These are phyloP conservation scores for Magallana nippona DNA, from an alignment of 2,888 invertebrate genomes.

Conservation along the genomic window DNA sequence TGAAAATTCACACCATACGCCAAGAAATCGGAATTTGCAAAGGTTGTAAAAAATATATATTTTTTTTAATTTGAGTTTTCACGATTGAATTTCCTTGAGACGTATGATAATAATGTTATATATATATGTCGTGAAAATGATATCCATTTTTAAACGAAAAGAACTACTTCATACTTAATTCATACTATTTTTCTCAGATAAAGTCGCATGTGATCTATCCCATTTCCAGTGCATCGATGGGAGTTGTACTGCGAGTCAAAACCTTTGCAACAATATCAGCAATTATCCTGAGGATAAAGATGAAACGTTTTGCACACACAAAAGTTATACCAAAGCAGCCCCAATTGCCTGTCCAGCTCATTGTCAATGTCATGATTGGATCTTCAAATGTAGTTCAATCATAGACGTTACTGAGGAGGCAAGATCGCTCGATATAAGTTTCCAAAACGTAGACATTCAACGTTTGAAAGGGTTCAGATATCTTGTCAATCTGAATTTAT, in stretches of 20 bases:
- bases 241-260: background rate
- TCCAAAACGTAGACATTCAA: background rate
- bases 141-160: too few relatives aligned
- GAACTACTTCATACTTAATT: background rate
- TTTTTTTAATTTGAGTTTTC: background rate
- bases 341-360: background rate
- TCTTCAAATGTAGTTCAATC: background rate
- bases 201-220: background rate
- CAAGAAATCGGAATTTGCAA: conserved; percentile 11
- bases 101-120: too few relatives aligned
- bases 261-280: conserved; percentile 1
- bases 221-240: background rate
- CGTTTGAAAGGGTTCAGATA: background rate
- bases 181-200: background rate
- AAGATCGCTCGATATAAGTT: conserved; percentile 9
- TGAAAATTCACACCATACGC: background rate
- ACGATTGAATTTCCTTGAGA: too few relatives aligned
- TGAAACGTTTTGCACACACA: background rate
- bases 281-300: background rate
- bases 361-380: background rate
- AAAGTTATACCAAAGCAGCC: background rate
- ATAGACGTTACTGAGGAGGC: conserved; percentile 9
- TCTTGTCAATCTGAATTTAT: conserved; percentile 17
- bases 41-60: background rate
- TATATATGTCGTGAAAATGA: too few relatives aligned